A percentile compares a stretch with the other conserved stretches of the same genome.
Evolutionary conservation across 1,140 invertebrate species (phyloP).

Genomic region (Zaprionus tsacasi): DNA sequence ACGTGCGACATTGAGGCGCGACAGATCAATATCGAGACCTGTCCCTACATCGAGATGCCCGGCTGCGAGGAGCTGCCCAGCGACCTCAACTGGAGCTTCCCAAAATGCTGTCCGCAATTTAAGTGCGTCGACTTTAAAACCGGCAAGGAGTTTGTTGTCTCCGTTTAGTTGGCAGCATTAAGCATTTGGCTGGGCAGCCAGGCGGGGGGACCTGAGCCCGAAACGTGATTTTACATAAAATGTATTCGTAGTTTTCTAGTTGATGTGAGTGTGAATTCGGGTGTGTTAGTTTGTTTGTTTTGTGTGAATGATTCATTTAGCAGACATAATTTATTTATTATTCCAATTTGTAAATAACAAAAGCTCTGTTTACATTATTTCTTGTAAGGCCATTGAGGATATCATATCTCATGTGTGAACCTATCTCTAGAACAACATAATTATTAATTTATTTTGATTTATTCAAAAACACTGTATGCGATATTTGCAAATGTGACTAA

Average conservation of each 20-base stretch:
- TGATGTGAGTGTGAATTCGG: conserved; percentile 9
- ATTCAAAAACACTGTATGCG: conserved; percentile 77
- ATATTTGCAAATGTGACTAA: conserved; percentile 78
- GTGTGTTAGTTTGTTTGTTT: conserved; percentile 31
- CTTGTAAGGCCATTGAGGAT: conserved; percentile 24
- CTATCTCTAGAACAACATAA: conserved; percentile 34
- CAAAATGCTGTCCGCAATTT: conserved; percentile 82
- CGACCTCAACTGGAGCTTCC: conserved; percentile 77
- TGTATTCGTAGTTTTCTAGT: conserved; percentile 74
- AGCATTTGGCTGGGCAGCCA: conserved; percentile 6
- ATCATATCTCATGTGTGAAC: conserved; percentile 69
- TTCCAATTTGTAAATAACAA: conserved; percentile 72
- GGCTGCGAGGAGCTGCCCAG: conserved; percentile 81
- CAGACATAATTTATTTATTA: conserved; percentile 76
- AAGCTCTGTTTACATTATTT: conserved; percentile 43
- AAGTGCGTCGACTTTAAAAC: conserved; percentile 82
- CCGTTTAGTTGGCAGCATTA: conserved; percentile 49
- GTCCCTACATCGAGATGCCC: conserved; percentile 79
- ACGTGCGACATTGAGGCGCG: conserved; percentile 77
- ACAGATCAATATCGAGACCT: conserved; percentile 82
- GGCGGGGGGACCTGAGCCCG: conserved; percentile 22
- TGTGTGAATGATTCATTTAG: conserved; percentile 65
- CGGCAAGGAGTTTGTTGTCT: conserved; percentile 80
- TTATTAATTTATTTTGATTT: conserved; percentile 68
- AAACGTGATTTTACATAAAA: conserved; percentile 80